Percentiles rank a stretch among this genome's conserved stretches.
phyloP scores from a whole-genome alignment of 2,113 vertebrate species.

The Megaleporinus macrocephalus region DNA sequence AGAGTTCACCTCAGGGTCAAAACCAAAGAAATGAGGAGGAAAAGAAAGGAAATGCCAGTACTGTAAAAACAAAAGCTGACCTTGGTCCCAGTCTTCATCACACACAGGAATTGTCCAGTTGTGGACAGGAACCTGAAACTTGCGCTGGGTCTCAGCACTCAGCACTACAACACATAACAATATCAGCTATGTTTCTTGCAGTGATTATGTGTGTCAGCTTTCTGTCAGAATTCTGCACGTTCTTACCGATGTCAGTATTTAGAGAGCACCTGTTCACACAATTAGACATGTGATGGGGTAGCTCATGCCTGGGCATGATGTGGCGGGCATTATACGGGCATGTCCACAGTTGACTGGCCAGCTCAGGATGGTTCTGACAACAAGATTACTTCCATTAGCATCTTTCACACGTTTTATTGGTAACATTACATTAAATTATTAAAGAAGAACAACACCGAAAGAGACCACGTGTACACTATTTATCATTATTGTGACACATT shows the following conservation, averaged over 20 bases:
- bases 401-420: neutral
- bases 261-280: constrained; percentile 68
- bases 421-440: neutral
- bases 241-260: constrained; percentile 58
- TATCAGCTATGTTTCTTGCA: neutral
- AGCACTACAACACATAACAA: constrained; percentile 26
- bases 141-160: constrained; percentile 31
- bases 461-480: neutral
- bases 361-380: constrained; percentile 76
- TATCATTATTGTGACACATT: no score
- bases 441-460: neutral
- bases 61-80: constrained; percentile 19
- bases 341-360: constrained; percentile 73
- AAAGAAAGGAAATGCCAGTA: neutral
- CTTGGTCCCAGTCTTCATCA: constrained; percentile 60
- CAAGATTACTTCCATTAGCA: neutral
- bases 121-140: constrained; percentile 51
- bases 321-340: constrained; percentile 87
- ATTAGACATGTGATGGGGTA: constrained; percentile 71
- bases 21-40: no score
- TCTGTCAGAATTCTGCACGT: no score
- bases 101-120: constrained; percentile 42
- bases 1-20: no score
- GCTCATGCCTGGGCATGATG: constrained; percentile 71
- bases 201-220: no score